Evolutionary conservation across 2,888 invertebrate species (phyloP).

Genomic region (Folsomia candida): DNA sequence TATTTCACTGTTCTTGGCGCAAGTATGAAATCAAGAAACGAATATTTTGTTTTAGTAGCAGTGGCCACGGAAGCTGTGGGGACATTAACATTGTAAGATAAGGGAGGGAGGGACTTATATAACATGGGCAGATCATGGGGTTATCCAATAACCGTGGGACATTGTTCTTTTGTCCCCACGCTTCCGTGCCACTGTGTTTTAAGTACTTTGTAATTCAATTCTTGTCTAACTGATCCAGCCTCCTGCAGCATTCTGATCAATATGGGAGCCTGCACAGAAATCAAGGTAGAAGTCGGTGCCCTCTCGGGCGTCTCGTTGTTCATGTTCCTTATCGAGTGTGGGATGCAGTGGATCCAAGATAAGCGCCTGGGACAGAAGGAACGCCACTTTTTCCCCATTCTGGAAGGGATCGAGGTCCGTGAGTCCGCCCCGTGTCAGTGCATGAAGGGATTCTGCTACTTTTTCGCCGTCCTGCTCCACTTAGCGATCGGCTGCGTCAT

Average conservation of each 20-base stretch:
- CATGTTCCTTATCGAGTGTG: neutral
- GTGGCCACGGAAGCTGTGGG: too few species aligned
- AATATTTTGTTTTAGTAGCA: neutral
- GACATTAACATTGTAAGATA: too few species aligned
- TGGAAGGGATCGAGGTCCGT: neutral
- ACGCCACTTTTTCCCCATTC: neutral
- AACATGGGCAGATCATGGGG: too few species aligned
- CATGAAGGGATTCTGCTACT: neutral
- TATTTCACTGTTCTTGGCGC: neutral
- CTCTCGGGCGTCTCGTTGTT: neutral
- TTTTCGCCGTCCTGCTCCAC: neutral
- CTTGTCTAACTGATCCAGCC: too few species aligned
- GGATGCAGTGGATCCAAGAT: neutral
- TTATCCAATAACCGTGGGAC: too few species aligned
- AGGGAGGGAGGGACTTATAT: too few species aligned
- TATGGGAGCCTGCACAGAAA: neutral
- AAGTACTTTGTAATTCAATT: too few species aligned
- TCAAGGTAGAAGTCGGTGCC: neutral
- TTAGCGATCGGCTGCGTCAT: neutral
- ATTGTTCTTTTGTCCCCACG: too few species aligned
- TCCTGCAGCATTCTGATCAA: neutral
- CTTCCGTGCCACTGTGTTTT: too few species aligned
- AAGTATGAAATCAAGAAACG: neutral
- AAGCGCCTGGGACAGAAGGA: neutral
- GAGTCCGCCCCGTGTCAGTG: neutral